Evolutionary conservation across 2,113 vertebrate species (phyloP).

Genomic region (Melanocharis versteri): DNA sequence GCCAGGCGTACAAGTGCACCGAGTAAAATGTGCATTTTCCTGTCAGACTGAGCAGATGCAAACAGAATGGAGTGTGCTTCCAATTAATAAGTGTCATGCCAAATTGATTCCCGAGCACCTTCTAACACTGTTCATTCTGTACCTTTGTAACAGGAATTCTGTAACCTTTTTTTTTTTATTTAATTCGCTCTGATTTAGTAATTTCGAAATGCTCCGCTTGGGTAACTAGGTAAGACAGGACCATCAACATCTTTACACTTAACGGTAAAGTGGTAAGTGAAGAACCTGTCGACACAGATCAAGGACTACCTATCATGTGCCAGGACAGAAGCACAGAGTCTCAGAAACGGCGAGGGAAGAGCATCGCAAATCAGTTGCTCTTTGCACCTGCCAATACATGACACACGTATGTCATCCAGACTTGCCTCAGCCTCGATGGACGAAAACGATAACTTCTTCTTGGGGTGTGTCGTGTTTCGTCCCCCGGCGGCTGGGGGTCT

Average conservation of each 20-base stretch:
- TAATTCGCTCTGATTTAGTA: background rate
- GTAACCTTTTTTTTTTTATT: background rate
- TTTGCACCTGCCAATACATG: background rate
- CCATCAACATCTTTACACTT: too few species aligned
- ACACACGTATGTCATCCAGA: accelerated
- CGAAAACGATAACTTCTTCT: accelerated
- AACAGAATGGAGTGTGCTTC: background rate
- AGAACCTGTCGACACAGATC: too few species aligned
- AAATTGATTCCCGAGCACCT: background rate
- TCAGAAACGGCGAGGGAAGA: background rate
- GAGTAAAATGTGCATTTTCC: background rate
- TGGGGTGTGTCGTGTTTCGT: accelerated
- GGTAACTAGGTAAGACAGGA: background rate
- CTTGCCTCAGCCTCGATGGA: background rate
- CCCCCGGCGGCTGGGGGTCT: accelerated
- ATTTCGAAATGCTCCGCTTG: background rate
- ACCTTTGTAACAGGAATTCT: background rate
- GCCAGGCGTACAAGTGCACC: background rate
- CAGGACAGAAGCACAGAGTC: background rate
- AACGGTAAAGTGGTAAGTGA: background rate
- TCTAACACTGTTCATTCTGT: background rate
- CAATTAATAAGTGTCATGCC: background rate
- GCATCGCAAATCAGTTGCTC: too few species aligned
- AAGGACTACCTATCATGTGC: background rate
- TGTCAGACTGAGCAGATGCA: background rate